Evolutionary conservation across 2,113 vertebrate species (phyloP).

Genomic region (Spilogale gracilis): DNA sequence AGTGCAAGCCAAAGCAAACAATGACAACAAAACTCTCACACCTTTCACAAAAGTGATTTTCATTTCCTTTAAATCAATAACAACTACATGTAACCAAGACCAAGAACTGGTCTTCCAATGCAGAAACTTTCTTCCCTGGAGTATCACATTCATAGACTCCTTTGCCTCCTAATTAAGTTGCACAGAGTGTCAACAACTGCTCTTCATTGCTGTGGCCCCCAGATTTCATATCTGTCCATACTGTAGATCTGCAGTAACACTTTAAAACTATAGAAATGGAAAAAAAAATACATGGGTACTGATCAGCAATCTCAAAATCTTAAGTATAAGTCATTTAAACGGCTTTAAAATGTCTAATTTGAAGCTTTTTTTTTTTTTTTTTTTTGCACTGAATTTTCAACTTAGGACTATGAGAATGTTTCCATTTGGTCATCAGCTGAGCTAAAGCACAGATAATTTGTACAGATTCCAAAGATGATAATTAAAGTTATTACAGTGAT

Average conservation of each 20-base stretch:
- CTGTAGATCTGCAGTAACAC: constrained; percentile 56
- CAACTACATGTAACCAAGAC: neutral
- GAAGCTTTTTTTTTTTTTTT: constrained; percentile 52
- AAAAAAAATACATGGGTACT: constrained; percentile 29
- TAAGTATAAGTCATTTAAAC: constrained; percentile 57
- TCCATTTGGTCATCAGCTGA: constrained; percentile 67
- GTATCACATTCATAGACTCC: neutral
- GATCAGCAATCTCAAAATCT: constrained; percentile 67
- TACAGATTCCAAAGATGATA: constrained; percentile 69
- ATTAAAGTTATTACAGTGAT: constrained; percentile 76
- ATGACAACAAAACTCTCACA: neutral
- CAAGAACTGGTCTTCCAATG: neutral
- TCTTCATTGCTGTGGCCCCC: neutral
- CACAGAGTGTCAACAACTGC: neutral
- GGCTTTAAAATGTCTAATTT: constrained; percentile 63
- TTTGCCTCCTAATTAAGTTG: neutral
- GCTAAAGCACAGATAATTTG: constrained; percentile 67
- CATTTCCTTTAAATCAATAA: constrained; percentile 3
- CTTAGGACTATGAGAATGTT: constrained; percentile 60
- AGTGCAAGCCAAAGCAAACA: neutral
- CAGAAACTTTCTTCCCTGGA: neutral
- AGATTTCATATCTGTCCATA: neutral
- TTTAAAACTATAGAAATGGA: constrained; percentile 43
- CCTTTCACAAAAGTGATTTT: constrained; percentile 21
- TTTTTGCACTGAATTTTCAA: constrained; percentile 66